Evolutionary conservation across 1,140 invertebrate genomes (phyloP), one percentile per base, ranked within the genome.

Genomic region (Zaprionus nigranus): DNA sequence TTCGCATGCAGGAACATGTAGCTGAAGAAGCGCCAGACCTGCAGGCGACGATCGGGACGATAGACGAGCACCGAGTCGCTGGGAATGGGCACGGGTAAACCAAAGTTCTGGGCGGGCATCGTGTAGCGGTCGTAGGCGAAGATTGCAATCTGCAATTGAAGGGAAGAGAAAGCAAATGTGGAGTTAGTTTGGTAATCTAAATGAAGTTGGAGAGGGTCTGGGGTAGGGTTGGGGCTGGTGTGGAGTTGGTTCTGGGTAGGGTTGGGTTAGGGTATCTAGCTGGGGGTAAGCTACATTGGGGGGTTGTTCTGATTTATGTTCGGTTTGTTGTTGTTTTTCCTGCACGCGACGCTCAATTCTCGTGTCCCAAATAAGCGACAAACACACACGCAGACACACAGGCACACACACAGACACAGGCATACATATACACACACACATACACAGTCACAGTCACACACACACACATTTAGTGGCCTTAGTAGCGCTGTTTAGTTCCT

Each of bases 1-100:
- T 98, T 98, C 46, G 97, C 97, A 93, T 99, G 98, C 84, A 99
- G 95, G 79, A 99, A 96, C 96, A 98, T 98, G 93, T 99, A 99
- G 82, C 97, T 96, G 74, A 98, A 94, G 93, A 99, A 99, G 87
- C 98, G 95, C 98, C 98, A 99, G 59, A 99, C 94, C 93, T 99
- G 97, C 20, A 96, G 94, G 51, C 98, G 94, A 86, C 97, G 96
- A 94, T 99, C 98, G 30, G 98, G 98, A 74, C 98, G 95, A 94
- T 98, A 99, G 71, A 99, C 98, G 88, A 99, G 97, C 63, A 98
- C 95, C 83, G 97, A 98, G 93, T 98, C 97, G 75, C 97, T 96
- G 36, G 98, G 97, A 78, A 99, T 97, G 2, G 98, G 98, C 56
- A 97, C 97, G 24, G 81, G 82, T 58, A 96, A 95, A 90, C 96